phyloP scores from a whole-genome alignment of 2,113 vertebrate species.

The Podarcis raffonei region DNA sequence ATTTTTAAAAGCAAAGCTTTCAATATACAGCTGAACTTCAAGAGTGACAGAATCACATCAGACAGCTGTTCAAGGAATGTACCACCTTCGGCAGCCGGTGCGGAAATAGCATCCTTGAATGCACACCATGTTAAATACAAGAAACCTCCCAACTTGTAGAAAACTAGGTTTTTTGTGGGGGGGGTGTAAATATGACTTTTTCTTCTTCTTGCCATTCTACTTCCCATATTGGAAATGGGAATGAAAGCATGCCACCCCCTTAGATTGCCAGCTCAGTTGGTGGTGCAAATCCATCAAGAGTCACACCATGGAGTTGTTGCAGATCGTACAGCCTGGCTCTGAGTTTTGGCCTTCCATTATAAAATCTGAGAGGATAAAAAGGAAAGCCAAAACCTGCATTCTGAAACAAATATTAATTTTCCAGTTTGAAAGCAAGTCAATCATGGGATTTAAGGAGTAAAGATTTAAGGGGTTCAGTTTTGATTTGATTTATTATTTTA shows the following conservation, averaged over 20 bases:
- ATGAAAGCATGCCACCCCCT: not conserved
- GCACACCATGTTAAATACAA: not conserved
- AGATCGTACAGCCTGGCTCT: not conserved
- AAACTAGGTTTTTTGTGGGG: not conserved
- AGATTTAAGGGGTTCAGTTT: not conserved
- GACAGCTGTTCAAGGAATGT: no score
- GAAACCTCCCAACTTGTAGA: not conserved
- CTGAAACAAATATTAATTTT: not conserved
- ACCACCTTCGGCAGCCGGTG: not conserved
- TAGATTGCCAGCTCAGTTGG: not conserved
- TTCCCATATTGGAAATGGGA: not conserved
- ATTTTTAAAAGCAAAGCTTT: not conserved
- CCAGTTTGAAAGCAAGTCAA: not conserved
- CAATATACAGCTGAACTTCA: not conserved
- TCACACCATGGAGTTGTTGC: not conserved
- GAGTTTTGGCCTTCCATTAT: not conserved
- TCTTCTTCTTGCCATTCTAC: not conserved
- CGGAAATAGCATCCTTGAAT: not conserved
- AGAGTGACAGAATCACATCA: not conserved
- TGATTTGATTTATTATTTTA: no score
- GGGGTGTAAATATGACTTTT: not conserved
- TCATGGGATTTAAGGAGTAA: constrained; percentile 14
- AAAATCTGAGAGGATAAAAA: no score
- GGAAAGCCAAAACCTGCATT: not conserved
- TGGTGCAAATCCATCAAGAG: not conserved